Conservation (phyloP, 2,797 vertebrate species). For the Siniperca scherzeri region DNA sequence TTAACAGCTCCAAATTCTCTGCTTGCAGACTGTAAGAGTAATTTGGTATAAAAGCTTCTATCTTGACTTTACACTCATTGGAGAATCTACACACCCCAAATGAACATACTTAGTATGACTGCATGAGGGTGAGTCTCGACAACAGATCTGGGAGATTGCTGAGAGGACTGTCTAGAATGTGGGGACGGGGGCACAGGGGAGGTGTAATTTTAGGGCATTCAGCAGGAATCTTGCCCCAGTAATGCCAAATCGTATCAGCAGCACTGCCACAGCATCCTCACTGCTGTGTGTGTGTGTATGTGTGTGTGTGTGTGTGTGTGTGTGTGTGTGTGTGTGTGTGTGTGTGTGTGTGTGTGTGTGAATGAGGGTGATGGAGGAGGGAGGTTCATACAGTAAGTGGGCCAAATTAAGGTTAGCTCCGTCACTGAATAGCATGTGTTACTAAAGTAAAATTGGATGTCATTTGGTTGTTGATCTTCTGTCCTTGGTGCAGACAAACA, state of each 20-base stretch:
- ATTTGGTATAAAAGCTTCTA: background rate
- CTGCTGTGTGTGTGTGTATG: constrained; percentile 35
- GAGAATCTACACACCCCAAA: constrained; percentile 16
- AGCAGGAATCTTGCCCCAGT: constrained; percentile 78
- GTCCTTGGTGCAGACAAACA: constrained; percentile 13
- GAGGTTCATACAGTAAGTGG: constrained; percentile 38
- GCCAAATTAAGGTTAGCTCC: constrained; percentile 38
- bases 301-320: constrained; percentile 33
- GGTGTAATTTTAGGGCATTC: constrained; percentile 73
- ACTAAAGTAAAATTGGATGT: constrained; percentile 4
- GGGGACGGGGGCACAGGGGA: constrained; percentile 51
- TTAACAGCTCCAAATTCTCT: background rate
- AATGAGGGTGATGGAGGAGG: constrained; percentile 7
- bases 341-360: constrained; percentile 38
- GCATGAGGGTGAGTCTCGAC: background rate
- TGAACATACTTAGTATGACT: constrained; percentile 31
- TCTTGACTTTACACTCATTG: background rate
- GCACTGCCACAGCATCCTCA: constrained; percentile 50
- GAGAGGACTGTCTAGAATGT: constrained; percentile 34
- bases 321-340: constrained; percentile 34
- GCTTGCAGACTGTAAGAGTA: background rate
- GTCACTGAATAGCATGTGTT: background rate
- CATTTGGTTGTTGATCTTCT: constrained; percentile 10
- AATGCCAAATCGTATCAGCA: constrained; percentile 80
- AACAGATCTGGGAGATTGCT: constrained; percentile 31